Percentiles rank a stretch among this genome's conserved stretches.
Conservation (phyloP, 2,888 invertebrate species). For the Aporophyla nigra region DNA sequence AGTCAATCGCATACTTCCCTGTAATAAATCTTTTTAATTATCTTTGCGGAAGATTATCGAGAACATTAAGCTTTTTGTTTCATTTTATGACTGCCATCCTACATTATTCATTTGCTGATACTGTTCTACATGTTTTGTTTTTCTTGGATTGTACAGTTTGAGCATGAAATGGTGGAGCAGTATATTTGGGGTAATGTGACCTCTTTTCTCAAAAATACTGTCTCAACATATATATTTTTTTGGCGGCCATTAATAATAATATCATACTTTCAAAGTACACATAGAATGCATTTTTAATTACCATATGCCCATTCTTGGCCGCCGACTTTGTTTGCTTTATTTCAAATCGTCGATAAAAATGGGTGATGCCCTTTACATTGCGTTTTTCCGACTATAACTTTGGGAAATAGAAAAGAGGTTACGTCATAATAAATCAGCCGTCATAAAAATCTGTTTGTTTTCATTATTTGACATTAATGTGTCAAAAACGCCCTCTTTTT, state of each 20-base stretch:
- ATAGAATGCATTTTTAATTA: too few relatives aligned
- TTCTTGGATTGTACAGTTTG: neutral
- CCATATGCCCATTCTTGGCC: too few relatives aligned
- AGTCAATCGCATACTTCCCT: constrained; percentile 26
- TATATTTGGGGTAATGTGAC: neutral
- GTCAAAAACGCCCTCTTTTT: neutral
- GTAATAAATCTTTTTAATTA: constrained; percentile 49
- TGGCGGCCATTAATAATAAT: too few relatives aligned
- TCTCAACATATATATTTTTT: too few relatives aligned
- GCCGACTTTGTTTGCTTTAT: too few relatives aligned
- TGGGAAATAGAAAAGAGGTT: neutral
- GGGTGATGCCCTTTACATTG: neutral
- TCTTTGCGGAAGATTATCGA: constrained; percentile 32
- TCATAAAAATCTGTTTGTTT: neutral
- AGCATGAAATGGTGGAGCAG: neutral
- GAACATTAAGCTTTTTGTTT: constrained; percentile 41
- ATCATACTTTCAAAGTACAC: too few relatives aligned
- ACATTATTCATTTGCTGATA: constrained; percentile 26
- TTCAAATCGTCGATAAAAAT: too few relatives aligned
- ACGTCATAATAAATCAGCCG: too few relatives aligned
- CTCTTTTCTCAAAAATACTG: too few relatives aligned
- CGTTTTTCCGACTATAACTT: neutral
- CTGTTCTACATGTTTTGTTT: neutral
- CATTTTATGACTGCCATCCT: constrained; percentile 27
- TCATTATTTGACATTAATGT: neutral